A percentile compares a stretch with the other conserved stretches of the same genome.
These are phyloP conservation scores for Furnarius figulus DNA, from an alignment of 2,113 vertebrate genomes.

Conservation along the genomic window DNA sequence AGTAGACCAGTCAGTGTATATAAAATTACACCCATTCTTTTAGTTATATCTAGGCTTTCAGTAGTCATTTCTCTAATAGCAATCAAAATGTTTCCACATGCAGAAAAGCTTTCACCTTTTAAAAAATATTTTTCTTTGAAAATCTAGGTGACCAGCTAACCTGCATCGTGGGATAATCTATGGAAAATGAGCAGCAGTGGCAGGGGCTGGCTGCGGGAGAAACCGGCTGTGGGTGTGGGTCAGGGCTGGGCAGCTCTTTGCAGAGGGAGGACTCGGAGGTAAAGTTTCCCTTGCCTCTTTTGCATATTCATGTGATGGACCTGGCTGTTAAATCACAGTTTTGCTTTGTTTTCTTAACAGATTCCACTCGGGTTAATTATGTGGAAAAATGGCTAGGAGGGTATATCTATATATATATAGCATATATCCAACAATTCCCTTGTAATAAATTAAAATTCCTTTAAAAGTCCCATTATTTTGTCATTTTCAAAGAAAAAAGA, in stretches of 20 bases:
- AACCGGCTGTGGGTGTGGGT: not conserved
- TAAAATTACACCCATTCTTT: constrained; percentile 8
- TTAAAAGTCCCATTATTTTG: not conserved
- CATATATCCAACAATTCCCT: not conserved
- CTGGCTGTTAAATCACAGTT: not conserved
- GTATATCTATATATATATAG: not conserved
- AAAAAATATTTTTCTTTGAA: not conserved
- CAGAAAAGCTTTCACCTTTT: not conserved
- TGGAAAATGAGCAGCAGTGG: not conserved
- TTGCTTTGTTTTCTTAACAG: constrained; percentile 13
- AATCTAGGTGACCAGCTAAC: not conserved
- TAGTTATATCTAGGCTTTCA: not conserved
- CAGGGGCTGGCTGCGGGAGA: not conserved
- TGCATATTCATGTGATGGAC: constrained; percentile 7
- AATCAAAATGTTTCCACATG: not conserved
- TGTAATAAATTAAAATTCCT: not conserved
- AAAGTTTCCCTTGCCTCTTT: not conserved
- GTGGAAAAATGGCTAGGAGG: not conserved
- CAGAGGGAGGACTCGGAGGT: not conserved
- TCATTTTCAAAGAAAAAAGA: not conserved
- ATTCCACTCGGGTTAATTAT: not conserved
- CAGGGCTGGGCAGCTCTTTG: not conserved
- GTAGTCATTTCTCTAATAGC: not conserved
- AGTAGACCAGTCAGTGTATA: not conserved
- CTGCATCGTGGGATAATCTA: fast-evolving